These are phyloP conservation scores for Solen grandis DNA, from an alignment of 1,140 invertebrate genomes.

Conservation along the genomic window DNA sequence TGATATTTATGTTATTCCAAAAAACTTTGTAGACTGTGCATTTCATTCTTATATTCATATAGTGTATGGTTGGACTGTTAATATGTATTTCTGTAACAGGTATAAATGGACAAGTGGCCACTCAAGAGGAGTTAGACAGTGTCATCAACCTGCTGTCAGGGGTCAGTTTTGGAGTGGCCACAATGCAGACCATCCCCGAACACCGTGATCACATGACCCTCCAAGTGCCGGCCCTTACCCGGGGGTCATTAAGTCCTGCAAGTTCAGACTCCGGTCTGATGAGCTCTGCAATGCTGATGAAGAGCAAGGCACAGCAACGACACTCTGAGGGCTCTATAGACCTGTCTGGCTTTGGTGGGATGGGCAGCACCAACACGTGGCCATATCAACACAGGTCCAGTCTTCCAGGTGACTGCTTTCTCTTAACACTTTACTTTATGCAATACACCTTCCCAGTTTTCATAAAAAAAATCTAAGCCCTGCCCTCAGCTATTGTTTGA, in stretches of 20 bases:
- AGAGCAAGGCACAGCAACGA: slow-evolving; percentile 67
- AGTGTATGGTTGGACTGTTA: no score
- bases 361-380: slow-evolving; percentile 68
- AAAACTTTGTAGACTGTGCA: no score
- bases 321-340: slow-evolving; percentile 75
- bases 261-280: slow-evolving; percentile 14
- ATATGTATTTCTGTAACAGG: no score
- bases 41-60: no score
- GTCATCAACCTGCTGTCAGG: slow-evolving; percentile 76
- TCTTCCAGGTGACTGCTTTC: slow-evolving; percentile 60
- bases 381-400: slow-evolving; percentile 69
- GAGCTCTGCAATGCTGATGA: neutral
- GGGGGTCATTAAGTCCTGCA: slow-evolving; percentile 2
- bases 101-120: slow-evolving; percentile 70
- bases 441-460: no score
- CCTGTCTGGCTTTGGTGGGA: slow-evolving; percentile 55
- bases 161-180: slow-evolving; percentile 19
- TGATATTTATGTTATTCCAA: no score
- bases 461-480: no score
- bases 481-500: no score
- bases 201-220: slow-evolving; percentile 60
- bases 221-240: slow-evolving; percentile 55
- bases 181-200: slow-evolving; percentile 67
- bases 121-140: slow-evolving; percentile 76
- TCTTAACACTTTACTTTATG: no score